Evolutionary conservation across 2,113 vertebrate species (phyloP).

Genomic region (Pedionomus torquatus): DNA sequence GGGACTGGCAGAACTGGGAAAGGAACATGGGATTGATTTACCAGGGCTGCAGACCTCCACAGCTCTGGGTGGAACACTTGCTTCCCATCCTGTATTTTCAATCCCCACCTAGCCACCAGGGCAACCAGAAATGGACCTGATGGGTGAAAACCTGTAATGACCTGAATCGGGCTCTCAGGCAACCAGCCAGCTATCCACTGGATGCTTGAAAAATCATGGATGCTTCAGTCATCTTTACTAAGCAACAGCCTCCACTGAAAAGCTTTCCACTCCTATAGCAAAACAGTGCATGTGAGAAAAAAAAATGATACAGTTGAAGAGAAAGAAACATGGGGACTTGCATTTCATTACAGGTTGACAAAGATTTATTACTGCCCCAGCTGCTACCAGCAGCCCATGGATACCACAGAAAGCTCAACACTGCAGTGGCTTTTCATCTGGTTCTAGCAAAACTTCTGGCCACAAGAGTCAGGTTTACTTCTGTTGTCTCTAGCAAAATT

Average conservation of each 20-base stretch:
- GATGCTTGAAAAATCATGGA: not conserved
- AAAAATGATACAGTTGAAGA: not conserved
- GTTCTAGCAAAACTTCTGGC: not conserved
- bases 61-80: not conserved
- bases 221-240: not conserved
- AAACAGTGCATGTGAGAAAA: not conserved
- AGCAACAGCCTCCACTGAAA: not conserved
- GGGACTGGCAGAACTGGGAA: not conserved
- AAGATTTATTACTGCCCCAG: not conserved
- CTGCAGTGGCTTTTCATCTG: not conserved
- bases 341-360: not conserved
- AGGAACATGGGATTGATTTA: not conserved
- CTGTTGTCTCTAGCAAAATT: not conserved
- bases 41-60: not conserved
- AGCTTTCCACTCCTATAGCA: not conserved
- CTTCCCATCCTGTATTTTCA: not conserved
- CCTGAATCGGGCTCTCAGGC: fast-evolving
- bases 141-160: not conserved
- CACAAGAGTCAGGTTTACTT: not conserved
- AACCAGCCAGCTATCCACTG: not conserved
- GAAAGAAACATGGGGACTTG: not conserved
- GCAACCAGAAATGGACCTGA: not conserved
- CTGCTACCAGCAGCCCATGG: not conserved
- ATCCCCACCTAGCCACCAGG: not conserved
- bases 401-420: not conserved